Percentiles rank a stretch among this genome's conserved stretches.
phyloP scores from a whole-genome alignment of 2,797 vertebrate species.

The Dryobates pubescens region DNA sequence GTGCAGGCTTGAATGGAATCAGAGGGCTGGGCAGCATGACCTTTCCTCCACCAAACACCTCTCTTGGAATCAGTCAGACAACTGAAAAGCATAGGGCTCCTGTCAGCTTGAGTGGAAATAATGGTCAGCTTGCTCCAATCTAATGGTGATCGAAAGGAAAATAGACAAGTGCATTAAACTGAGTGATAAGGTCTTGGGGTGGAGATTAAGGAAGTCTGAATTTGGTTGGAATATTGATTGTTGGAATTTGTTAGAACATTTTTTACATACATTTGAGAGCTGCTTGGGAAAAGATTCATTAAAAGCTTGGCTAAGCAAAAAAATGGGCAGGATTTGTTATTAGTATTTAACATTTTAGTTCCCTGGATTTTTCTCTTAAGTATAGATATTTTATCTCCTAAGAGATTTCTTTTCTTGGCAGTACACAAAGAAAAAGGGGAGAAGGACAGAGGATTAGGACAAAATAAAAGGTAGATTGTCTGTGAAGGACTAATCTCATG shows the following conservation, averaged over 20 bases:
- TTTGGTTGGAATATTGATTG: not conserved
- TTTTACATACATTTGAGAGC: not conserved
- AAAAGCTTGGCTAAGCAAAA: not conserved
- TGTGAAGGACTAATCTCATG: not conserved
- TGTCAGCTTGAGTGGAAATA: not conserved
- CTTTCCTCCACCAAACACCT: not conserved
- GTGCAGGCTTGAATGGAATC: not conserved
- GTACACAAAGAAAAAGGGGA: not conserved
- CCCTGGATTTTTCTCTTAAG: not conserved
- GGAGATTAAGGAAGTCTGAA: not conserved
- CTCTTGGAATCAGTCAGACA: not conserved
- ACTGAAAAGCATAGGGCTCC: accelerated
- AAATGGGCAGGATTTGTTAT: not conserved
- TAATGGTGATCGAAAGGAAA: not conserved
- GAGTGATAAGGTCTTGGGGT: not conserved
- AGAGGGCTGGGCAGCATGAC: not conserved
- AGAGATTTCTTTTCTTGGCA: not conserved
- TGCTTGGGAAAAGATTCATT: not conserved
- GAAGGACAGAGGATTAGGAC: not conserved
- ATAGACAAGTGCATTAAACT: not conserved
- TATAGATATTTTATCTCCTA: not conserved
- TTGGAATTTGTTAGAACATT: not conserved
- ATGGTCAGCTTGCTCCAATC: not conserved
- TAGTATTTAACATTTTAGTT: not conserved
- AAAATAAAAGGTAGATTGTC: not conserved